phyloP scores from a whole-genome alignment of 2,888 invertebrate species.

The Horisme vitalbata region DNA sequence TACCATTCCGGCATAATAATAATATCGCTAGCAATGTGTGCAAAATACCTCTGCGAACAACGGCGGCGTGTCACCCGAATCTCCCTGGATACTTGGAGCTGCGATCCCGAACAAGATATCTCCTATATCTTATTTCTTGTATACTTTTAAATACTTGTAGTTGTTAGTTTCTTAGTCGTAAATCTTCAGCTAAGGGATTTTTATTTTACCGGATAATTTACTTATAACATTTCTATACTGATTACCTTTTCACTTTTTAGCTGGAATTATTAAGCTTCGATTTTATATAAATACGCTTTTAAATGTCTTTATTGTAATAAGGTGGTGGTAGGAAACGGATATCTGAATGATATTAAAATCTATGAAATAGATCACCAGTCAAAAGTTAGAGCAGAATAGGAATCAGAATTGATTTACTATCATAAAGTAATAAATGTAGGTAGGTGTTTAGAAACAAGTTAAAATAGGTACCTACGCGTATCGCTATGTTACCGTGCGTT shows the following conservation, averaged over 20 bases:
- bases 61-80: constrained; percentile 72
- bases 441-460: constrained; percentile 40
- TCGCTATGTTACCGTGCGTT: too few species aligned
- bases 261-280: constrained; percentile 12
- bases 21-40: constrained; percentile 80
- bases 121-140: constrained; percentile 16
- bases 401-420: constrained; percentile 34
- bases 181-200: constrained; percentile 9
- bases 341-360: constrained; percentile 46
- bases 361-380: constrained; percentile 54
- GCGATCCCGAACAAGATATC: constrained; percentile 14
- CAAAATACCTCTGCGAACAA: constrained; percentile 61
- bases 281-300: constrained; percentile 33
- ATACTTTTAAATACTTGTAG: constrained; percentile 29
- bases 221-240: not conserved
- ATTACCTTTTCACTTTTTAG: constrained; percentile 27
- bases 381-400: constrained; percentile 43
- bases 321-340: constrained; percentile 64
- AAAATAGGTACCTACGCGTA: constrained; percentile 5
- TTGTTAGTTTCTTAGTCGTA: constrained; percentile 29
- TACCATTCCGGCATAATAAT: constrained; percentile 63
- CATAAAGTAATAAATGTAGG: constrained; percentile 24
- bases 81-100: constrained; percentile 54
- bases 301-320: constrained; percentile 39
- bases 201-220: constrained; percentile 2